A percentile compares a stretch with the other conserved stretches of the same genome.
These are phyloP conservation scores for Pachypeltis micranthus DNA, from an alignment of 1,140 invertebrate genomes.

Conservation along the genomic window DNA sequence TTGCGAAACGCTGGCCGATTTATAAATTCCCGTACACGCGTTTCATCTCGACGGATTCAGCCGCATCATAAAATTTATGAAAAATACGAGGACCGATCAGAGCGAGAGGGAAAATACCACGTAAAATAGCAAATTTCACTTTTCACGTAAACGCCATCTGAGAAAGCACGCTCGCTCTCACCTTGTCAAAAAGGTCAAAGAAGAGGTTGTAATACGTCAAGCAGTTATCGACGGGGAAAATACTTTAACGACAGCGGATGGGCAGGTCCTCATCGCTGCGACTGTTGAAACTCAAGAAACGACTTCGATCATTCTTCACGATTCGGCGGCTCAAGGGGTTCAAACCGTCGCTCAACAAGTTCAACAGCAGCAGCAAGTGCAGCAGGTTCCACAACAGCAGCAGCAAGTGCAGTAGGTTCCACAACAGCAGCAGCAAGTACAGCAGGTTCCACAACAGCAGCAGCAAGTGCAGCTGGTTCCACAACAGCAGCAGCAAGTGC, in stretches of 20 bases:
- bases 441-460: neutral
- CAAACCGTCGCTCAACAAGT: neutral
- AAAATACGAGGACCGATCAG: neutral
- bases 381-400: neutral
- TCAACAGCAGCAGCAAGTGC: neutral
- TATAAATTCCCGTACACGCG: neutral
- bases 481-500: too few relatives aligned
- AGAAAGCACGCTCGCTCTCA: slow-evolving; percentile 37
- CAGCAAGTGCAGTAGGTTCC: neutral
- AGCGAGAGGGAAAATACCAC: neutral
- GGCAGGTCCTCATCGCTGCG: neutral
- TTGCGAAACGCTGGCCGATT: neutral
- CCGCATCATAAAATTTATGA: neutral
- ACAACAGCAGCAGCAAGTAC: neutral
- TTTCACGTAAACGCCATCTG: slow-evolving; percentile 54
- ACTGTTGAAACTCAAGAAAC: neutral
- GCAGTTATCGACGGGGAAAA: neutral
- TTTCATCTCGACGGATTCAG: slow-evolving; percentile 5
- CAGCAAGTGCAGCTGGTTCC: too few relatives aligned
- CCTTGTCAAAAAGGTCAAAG: slow-evolving; percentile 25
- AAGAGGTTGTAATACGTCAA: slow-evolving; percentile 6
- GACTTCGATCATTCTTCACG: neutral
- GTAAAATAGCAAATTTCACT: too few relatives aligned
- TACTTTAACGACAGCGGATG: neutral
- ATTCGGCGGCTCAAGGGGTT: neutral